Base-by-base conservation (phyloP, 2,888 invertebrate genomes). In the Lymantria monacha region DNA sequence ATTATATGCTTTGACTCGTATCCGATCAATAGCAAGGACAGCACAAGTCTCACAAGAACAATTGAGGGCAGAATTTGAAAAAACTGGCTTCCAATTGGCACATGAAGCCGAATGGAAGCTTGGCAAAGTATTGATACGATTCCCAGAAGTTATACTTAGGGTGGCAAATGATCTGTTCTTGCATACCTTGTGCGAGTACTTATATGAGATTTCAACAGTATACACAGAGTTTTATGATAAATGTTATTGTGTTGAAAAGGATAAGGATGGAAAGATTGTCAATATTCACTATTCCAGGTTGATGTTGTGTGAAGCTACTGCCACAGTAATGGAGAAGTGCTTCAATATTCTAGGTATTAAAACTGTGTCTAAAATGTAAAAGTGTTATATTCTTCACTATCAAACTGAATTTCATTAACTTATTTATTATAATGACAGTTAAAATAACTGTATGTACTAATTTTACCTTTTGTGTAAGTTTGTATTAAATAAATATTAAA, bases 211-310 rank as follows among this genome's bases (percentile, higher is more conserved):
- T 49, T 94, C 97, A n/a, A 95, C 96, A 7, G 93, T 95, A 1
- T 99, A 99, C 79, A 95, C 97, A 0, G 99, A 99, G 81, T 99
- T 99, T 85, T 99, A 99, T 84, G 98, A 99, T 78, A 95, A 93
- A 70, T 99, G 99, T 84, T 99, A 99, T 78, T 99, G 99, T 79
- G 95, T 99, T 46, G 98, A 99, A 81, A 98, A 97, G 81, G 96
- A 98, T 83, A 92, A 94, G 57, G 92, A 88, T 41, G 98, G 98
- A 0, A 94, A 96, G 75, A 94, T 97, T 65, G 83, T 95, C 0
- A 96, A 95, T 74, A 94, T 99, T 9, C 95, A 98, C 80, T 94
- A 95, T 80, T 95, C 96, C 56, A 94, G 99, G 55, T 93, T 99
- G 64, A 93, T 98, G 67, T 90, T 99, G 2, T 96, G 97, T 74